These are phyloP conservation scores for Volucella inanis DNA, from an alignment of 2,888 invertebrate species.

Conservation along the genomic window DNA sequence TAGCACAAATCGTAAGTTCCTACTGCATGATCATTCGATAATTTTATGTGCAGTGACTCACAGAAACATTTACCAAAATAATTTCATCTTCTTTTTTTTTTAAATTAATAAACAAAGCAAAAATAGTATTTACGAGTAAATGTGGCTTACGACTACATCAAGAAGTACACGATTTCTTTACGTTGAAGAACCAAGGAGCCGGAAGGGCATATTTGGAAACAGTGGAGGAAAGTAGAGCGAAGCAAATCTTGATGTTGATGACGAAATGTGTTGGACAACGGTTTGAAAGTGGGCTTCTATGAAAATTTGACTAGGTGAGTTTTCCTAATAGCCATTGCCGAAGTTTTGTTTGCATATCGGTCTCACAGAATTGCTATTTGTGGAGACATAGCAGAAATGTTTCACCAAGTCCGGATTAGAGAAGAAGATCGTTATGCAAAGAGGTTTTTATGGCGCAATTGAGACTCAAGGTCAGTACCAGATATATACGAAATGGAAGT, in stretches of 20 bases:
- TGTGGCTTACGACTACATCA: slow-evolving; percentile 53
- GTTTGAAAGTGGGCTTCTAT: slow-evolving; percentile 71
- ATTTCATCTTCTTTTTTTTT: too few relatives aligned
- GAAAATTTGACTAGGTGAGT: slow-evolving; percentile 69
- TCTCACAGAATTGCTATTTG: slow-evolving; percentile 77
- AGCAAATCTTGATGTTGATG: too few relatives aligned
- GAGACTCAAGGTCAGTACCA: slow-evolving; percentile 18
- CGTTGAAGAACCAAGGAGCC: slow-evolving; percentile 18
- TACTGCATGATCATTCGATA: too few relatives aligned
- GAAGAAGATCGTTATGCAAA: slow-evolving; percentile 47
- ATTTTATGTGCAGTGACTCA: too few relatives aligned
- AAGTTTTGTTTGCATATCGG: slow-evolving; percentile 79
- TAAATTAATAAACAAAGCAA: too few relatives aligned
- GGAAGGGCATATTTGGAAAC: slow-evolving; percentile 3
- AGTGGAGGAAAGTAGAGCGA: too few relatives aligned
- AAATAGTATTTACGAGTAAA: too few relatives aligned
- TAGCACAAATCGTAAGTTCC: too few relatives aligned
- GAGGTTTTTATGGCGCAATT: slow-evolving; percentile 74
- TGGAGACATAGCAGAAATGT: slow-evolving; percentile 72
- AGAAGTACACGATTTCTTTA: slow-evolving; percentile 40
- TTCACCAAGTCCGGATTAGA: slow-evolving; percentile 16
- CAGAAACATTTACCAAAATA: too few relatives aligned
- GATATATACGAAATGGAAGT: slow-evolving; percentile 65
- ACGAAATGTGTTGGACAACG: too few relatives aligned
- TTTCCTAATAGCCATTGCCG: slow-evolving; percentile 39